These are phyloP conservation scores for Autographa gamma DNA, from an alignment of 2,888 invertebrate species.

Conservation along the genomic window DNA sequence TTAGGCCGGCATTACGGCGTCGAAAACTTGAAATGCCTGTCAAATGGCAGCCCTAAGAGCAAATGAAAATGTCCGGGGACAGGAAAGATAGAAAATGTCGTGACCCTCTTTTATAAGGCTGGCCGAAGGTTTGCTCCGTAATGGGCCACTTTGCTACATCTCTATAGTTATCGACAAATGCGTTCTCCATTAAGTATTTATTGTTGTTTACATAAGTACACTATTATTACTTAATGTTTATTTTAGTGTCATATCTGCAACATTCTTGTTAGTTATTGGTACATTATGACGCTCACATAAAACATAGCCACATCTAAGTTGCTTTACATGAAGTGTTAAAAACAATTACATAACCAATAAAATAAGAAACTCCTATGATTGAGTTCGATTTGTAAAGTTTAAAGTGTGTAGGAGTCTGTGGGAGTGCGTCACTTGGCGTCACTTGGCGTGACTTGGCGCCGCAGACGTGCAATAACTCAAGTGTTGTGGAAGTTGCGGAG, in stretches of 20 bases:
- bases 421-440: slow-evolving; percentile 39
- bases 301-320: no score
- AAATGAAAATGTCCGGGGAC: slow-evolving; percentile 9
- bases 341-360: background rate
- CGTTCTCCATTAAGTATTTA: slow-evolving; percentile 5
- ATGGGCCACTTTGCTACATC: slow-evolving; percentile 8
- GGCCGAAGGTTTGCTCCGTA: slow-evolving; percentile 6
- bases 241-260: background rate
- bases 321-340: background rate
- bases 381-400: background rate
- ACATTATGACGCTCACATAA: no score
- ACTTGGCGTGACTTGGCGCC: slow-evolving; percentile 42
- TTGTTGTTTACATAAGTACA: background rate
- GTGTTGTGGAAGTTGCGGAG: slow-evolving; percentile 59
- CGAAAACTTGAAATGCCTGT: slow-evolving; percentile 7
- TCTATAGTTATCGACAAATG: slow-evolving; percentile 4
- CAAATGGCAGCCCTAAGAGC: slow-evolving; percentile 8
- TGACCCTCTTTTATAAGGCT: slow-evolving; percentile 7
- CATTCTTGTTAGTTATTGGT: background rate
- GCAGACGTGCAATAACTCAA: slow-evolving; percentile 54
- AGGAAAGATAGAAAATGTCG: slow-evolving; percentile 9
- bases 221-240: background rate
- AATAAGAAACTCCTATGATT: background rate
- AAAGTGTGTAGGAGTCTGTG: slow-evolving; percentile 8
- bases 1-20: slow-evolving; percentile 3